Evolutionary conservation across 2,113 vertebrate genomes (phyloP), one percentile per base, ranked within the genome.

Genomic region (Labrus mixtus): DNA sequence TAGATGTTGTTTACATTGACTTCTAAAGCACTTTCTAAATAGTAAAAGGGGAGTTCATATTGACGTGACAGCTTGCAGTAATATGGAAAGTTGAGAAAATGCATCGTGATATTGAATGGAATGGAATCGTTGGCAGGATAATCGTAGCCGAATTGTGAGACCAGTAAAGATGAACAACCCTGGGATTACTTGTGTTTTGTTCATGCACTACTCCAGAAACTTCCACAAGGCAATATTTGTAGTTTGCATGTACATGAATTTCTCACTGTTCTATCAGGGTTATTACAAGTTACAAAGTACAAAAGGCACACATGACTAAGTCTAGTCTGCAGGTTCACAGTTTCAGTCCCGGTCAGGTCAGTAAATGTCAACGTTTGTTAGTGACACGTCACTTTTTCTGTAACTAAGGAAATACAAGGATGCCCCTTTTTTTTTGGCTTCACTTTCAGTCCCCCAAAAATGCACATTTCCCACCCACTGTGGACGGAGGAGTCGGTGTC

Each of bases 401-500:
- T 61, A 17, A 48, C 37, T 39, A 5, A 65, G 33, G 41, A 39
- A 73, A 66, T 50, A 77, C 0, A 1, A 62, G 48, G 53, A 16
- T 76, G 29, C 6, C 29, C 63, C 41, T 51, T 19, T 33, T 76
- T 75, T 17, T 36, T 23, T 66, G 51, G 63, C 45, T 61, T 72
- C n/a, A 46, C 67, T 63, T 37, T 55, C 37, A 69, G 39, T 68
- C 78, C 68, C 60, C 46, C 29, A 33, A 48, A 72, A 76, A 80
- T 61, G 41, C 33, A 70, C 58, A 79, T 61, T 59, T 76, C 85
- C 81, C 85, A 74, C 79, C 86, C 57, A 75, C 74, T 64, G 79
- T 82, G 91, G 92, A 90, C 90, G 50, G 82, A 82, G 82, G 61
- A 90, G 84, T 81, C 80, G 45, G 81, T 91, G 89, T 89, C 90